Evolutionary conservation across 2,888 invertebrate species (phyloP), one percentile per base, ranked within the genome.

Genomic region (Amblyjoppa proteus): DNA sequence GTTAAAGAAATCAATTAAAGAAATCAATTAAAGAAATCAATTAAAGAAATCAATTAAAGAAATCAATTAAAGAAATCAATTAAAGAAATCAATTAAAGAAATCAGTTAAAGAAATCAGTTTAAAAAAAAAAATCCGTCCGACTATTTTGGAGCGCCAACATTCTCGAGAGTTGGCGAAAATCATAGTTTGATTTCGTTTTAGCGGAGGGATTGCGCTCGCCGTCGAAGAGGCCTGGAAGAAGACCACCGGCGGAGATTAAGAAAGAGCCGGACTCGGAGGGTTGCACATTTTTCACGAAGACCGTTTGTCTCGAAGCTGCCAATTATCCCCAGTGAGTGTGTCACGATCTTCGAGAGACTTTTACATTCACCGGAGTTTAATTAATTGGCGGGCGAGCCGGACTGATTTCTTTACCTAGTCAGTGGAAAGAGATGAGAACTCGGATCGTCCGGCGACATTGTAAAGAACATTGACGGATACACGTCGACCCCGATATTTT

Each of bases 301-400:
- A 96, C 96, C 2, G 94, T 97, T 89, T 97, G 97, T 91, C 94
- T 97, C 75, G 96, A 96, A 86, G 95, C 96, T 31, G 95, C 95
- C 11, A 97, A 97, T 92, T 97, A 97, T 94, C 97, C 97, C 41
- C 96, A 96, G 97, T 97, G 94, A 96, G 96, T 41, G 41, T 95
- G 81, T 79, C 41, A 49, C 73, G 49, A 71, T n/a, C 16, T 61
- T 61, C 31, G 13, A 28, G 9, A 0, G 6, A n/a, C 38, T 25
- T 45, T n/a, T 31, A 34, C 16, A 64, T 69, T 69, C 25, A 3
- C 25, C 11, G 0, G 7, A 20, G 25, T 56, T 56, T 56, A 56
- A 56, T 56, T 56, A 56, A 56, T 56, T 20, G 56, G 56, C 25
- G 25, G 56, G 25, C 56, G 11, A 56, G 56, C 25, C 56, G 56